Percentiles rank a stretch among this genome's conserved stretches.
Conservation (phyloP, 2,888 invertebrate genomes). For the Strigamia maritima region DNA sequence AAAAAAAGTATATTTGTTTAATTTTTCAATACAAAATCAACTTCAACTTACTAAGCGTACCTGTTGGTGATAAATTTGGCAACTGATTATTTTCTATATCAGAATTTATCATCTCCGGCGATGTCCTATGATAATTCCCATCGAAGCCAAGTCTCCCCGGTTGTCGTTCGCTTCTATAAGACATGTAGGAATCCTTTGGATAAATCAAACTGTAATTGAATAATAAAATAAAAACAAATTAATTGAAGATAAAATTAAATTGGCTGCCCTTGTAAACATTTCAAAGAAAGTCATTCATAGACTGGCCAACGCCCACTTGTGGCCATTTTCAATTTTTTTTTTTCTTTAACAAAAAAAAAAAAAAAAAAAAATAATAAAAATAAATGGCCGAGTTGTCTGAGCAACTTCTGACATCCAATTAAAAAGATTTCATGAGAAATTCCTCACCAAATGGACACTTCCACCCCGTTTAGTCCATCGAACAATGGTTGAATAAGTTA, state of each 20-base stretch:
- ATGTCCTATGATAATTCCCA: conserved; percentile 71
- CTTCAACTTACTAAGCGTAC: background rate
- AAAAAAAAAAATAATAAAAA: background rate
- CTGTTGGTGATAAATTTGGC: conserved; percentile 16
- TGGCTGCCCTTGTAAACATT: conserved; percentile 10
- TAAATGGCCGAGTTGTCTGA: background rate
- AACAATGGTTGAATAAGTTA: background rate
- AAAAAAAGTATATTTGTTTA: too few species aligned
- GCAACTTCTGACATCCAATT: background rate
- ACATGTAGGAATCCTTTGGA: conserved; percentile 72
- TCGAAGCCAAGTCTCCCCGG: conserved; percentile 58
- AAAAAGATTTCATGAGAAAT: background rate
- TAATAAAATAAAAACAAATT: background rate
- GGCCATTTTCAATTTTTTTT: background rate
- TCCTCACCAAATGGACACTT: background rate
- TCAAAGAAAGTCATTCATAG: background rate
- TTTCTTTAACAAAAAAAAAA: background rate
- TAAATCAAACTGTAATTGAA: conserved; percentile 57
- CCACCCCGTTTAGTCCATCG: background rate
- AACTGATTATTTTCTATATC: background rate
- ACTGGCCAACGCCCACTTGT: conserved; percentile 2
- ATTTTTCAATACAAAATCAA: background rate
- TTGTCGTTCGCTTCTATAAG: conserved; percentile 63
- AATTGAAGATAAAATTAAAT: background rate
- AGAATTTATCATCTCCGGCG: conserved; percentile 53